Percentiles rank a stretch among this genome's conserved stretches.
phyloP scores from a whole-genome alignment of 2,113 vertebrate genomes.

The Vidua macroura region DNA sequence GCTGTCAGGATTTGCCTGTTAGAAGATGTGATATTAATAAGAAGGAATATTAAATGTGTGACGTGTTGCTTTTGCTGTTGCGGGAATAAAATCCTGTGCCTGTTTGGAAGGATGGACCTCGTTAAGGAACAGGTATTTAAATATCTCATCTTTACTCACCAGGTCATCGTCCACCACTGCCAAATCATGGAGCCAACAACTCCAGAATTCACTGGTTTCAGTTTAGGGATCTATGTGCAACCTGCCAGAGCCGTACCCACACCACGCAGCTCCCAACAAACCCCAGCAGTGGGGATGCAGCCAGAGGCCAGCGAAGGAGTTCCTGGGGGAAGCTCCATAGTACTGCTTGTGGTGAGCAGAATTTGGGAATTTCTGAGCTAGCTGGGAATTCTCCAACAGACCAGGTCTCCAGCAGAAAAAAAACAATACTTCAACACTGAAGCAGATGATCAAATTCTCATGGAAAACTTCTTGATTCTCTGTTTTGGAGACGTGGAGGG shows the following conservation, averaged over 20 bases:
- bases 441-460: not conserved
- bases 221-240: not conserved
- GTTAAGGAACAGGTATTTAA: not conserved
- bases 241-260: not conserved
- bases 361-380: not conserved
- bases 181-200: not conserved
- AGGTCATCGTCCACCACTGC: not conserved
- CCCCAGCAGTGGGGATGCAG: not conserved
- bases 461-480: not conserved
- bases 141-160: not conserved
- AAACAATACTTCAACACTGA: accelerated
- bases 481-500: not conserved
- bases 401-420: not conserved
- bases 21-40: not conserved
- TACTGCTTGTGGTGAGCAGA: not conserved
- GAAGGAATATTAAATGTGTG: not conserved
- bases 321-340: not conserved
- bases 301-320: not conserved
- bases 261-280: not conserved
- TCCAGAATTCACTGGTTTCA: not conserved
- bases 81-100: not conserved
- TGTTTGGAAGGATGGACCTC: not conserved
- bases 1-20: not conserved
- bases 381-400: not conserved
- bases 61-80: not conserved